Evolutionary conservation across 2,797 vertebrate species (phyloP), one percentile per base, ranked within the genome.

Genomic region (Sebastes melanostomus): DNA sequence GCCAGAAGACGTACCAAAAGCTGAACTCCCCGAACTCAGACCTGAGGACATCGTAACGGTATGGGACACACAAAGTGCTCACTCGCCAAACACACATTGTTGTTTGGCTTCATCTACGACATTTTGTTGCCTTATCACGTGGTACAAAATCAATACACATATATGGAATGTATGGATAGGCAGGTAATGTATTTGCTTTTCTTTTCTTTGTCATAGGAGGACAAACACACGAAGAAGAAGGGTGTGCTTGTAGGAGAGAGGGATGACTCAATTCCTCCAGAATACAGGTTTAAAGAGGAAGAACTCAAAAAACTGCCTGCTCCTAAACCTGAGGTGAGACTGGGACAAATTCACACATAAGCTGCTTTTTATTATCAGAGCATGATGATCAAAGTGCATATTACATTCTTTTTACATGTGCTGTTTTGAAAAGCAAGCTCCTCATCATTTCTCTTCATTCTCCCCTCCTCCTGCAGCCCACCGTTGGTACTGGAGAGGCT

Each of bases 41-140:
- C 95, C 95, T 3, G 88, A 93, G 63, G 93, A 96, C 72, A 83
- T 96, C 0, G 92, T 96, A 34, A 70, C 86, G 68, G 96, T 96
- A 81, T 20, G 78, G 5, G 7, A 56, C 69, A 27, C 27, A 27
- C n/a, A 42, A 42, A 42, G 38, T 16, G 38, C 38, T 16, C 30
- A 24, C 42, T 46, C 42, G 16, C 42, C 42, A 46, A 46, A 46
- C 1, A 46, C 10, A 27, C 22, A 24, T 13, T 25, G 56, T 46
- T 34, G 2, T 20, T 52, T 13, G 24, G 18, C 10, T n/a, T 50
- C 6, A 52, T 30, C 46, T 16, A 22, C 27, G 14, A 9, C 32
- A 65, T 68, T 68, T 38, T 0, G 10, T 36, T 38, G 22, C 9
- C 22, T 56, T 38, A 27, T 56, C 9, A 13, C n/a, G 16, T 34